Evolutionary conservation across 2,797 vertebrate genomes (phyloP).

Genomic region (Gambusia yucatana): DNA sequence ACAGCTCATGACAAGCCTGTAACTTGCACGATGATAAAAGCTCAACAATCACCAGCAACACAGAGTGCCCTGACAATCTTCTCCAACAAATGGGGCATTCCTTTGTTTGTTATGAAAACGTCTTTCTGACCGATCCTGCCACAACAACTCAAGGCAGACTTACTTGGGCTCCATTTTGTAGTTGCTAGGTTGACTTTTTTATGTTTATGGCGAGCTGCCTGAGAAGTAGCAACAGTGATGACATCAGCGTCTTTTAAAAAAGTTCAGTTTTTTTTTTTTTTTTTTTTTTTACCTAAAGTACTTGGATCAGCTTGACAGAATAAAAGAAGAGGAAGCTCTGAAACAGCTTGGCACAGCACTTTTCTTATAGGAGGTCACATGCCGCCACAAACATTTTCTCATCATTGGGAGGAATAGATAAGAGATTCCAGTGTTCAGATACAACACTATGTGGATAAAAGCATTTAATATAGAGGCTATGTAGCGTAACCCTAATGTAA

Average conservation of each 20-base stretch:
- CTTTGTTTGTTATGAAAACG: background rate
- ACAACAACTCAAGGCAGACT: background rate
- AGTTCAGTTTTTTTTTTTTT: background rate
- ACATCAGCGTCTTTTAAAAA: slow-evolving; percentile 1
- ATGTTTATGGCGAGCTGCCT: background rate
- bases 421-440: background rate
- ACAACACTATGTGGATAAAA: background rate
- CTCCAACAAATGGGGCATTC: background rate
- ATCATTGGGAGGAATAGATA: background rate
- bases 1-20: slow-evolving; percentile 15
- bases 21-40: slow-evolving; percentile 15
- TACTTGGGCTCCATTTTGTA: background rate
- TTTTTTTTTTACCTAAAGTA: background rate
- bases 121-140: background rate
- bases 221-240: background rate
- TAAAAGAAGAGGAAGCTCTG: background rate
- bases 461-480: background rate
- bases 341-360: slow-evolving; percentile 4
- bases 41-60: background rate
- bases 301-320: background rate
- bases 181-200: background rate
- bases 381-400: slow-evolving; percentile 4
- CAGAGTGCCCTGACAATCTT: background rate
- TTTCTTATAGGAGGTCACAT: background rate
- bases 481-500: background rate